phyloP scores from a whole-genome alignment of 2,113 vertebrate genomes.

The Bos indicus region DNA sequence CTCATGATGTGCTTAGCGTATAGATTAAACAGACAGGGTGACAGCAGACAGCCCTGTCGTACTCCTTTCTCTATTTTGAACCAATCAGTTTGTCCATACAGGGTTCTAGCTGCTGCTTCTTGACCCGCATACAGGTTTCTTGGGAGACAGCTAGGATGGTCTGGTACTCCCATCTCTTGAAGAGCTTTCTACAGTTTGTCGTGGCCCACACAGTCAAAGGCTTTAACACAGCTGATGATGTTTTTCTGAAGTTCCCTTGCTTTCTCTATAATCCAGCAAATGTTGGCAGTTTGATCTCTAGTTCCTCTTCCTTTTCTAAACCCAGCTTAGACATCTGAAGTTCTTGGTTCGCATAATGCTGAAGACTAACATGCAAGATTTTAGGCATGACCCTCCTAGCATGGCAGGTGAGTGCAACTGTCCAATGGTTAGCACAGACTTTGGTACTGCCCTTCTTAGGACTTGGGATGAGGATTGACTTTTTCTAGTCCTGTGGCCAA shows the following conservation, averaged over 20 bases:
- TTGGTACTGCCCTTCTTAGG: background rate
- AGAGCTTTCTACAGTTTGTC: background rate
- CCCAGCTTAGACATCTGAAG: background rate
- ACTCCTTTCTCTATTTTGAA: background rate
- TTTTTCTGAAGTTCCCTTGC: background rate
- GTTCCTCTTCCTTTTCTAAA: background rate
- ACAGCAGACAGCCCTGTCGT: rapidly evolving
- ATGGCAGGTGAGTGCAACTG: background rate
- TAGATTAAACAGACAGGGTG: background rate
- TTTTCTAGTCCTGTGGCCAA: background rate
- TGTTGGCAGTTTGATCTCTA: background rate
- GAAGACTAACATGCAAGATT: background rate
- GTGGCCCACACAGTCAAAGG: background rate
- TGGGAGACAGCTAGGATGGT: background rate
- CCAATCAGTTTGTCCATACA: background rate
- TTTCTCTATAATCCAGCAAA: background rate
- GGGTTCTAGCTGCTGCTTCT: background rate
- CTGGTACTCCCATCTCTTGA: background rate
- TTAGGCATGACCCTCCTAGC: background rate
- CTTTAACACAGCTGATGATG: background rate
- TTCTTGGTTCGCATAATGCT: background rate
- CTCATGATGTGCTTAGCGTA: background rate
- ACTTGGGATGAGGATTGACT: background rate
- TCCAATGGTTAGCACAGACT: rapidly evolving
- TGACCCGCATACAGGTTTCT: background rate